phyloP scores from a whole-genome alignment of 2,797 vertebrate species.

The Tangara arthus region DNA sequence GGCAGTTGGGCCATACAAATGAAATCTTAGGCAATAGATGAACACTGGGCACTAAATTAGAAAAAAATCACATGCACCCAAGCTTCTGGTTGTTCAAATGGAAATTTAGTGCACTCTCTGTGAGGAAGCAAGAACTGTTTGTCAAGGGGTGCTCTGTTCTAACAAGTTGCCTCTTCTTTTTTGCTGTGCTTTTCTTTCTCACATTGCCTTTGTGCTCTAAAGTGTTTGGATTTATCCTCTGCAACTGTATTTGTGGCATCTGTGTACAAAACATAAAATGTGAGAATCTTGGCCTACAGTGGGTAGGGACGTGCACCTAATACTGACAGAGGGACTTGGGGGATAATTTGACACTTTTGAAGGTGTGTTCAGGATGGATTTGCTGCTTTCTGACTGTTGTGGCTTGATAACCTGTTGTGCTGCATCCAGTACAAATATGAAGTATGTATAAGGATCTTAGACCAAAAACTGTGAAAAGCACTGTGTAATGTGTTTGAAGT shows the following conservation, averaged over 20 bases:
- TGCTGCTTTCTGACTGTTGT: background rate
- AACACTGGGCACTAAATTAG: background rate
- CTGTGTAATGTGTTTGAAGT: background rate
- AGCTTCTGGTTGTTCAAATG: constrained; percentile 31
- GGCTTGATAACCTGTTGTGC: background rate
- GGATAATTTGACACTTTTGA: background rate
- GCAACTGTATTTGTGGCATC: background rate
- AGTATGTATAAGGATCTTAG: background rate
- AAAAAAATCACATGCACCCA: background rate
- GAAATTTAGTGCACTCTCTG: background rate
- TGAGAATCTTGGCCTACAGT: background rate
- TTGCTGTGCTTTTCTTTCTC: background rate
- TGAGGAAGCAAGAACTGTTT: background rate
- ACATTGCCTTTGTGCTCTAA: background rate
- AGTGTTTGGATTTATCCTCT: background rate
- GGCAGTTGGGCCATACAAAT: background rate
- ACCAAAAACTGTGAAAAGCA: background rate
- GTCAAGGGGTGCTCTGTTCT: constrained; percentile 25
- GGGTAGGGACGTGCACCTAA: background rate
- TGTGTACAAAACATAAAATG: background rate
- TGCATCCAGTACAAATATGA: background rate
- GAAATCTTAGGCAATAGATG: background rate
- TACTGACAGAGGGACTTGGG: background rate
- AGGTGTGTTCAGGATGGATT: background rate
- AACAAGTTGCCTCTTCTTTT: background rate